These are phyloP conservation scores for Scaptomyza flava DNA, from an alignment of 2,888 invertebrate genomes.

Conservation along the genomic window DNA sequence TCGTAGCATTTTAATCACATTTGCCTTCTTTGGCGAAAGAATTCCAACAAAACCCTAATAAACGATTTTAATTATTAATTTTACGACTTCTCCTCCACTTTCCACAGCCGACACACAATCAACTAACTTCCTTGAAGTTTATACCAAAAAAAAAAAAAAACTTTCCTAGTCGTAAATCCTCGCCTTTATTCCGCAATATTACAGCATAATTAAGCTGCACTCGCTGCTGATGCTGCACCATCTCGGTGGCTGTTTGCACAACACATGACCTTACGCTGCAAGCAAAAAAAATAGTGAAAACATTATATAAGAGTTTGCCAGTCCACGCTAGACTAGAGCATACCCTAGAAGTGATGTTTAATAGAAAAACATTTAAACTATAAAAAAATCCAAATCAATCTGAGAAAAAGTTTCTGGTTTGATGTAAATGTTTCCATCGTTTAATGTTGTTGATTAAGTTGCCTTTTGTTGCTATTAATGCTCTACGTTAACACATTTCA, in stretches of 20 bases:
- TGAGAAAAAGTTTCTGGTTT: background rate
- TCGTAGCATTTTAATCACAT: too few relatives aligned
- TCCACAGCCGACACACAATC: slow-evolving; percentile 21
- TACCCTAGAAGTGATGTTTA: slow-evolving; percentile 2
- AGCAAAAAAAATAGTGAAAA: slow-evolving; percentile 14
- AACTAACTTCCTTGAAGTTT: slow-evolving; percentile 19
- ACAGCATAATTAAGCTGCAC: slow-evolving; percentile 59
- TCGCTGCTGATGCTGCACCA: slow-evolving; percentile 25
- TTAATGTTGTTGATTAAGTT: background rate
- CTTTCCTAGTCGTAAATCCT: slow-evolving; percentile 48
- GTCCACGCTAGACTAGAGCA: background rate
- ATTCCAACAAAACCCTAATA: slow-evolving; percentile 14
- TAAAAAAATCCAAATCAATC: background rate
- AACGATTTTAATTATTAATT: slow-evolving; percentile 42
- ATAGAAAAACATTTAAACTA: too few relatives aligned
- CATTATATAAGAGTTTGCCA: background rate
- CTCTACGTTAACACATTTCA: background rate
- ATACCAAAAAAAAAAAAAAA: too few relatives aligned
- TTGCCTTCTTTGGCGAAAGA: too few relatives aligned
- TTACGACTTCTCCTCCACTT: slow-evolving; percentile 13
- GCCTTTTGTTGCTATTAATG: slow-evolving; percentile 11
- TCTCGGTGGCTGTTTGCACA: slow-evolving; percentile 27
- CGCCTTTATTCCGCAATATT: slow-evolving; percentile 51
- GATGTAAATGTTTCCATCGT: too few relatives aligned
- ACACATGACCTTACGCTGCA: slow-evolving; percentile 46